Conservation (phyloP, 2,888 invertebrate species). For the Thera britannica region DNA sequence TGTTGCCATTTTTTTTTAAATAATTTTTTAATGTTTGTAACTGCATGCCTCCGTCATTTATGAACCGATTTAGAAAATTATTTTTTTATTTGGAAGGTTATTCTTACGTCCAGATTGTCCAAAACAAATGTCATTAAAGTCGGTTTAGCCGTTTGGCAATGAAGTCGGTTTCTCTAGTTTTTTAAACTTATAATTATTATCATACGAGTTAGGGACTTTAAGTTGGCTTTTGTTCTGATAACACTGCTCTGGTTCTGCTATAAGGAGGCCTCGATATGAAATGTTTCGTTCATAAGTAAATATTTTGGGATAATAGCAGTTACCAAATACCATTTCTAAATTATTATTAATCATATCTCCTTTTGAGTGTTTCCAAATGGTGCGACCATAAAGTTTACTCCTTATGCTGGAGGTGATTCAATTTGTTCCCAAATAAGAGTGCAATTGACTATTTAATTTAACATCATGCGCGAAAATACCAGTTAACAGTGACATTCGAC, state of each 20-base stretch:
- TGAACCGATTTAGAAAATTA: too few species aligned
- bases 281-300: not conserved
- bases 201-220: constrained; percentile 10
- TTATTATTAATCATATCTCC: not conserved
- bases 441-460: constrained; percentile 48
- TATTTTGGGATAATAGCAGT: too few species aligned
- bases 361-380: constrained; percentile 25
- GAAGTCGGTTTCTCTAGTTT: too few species aligned
- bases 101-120: too few species aligned
- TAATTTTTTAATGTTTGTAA: too few species aligned
- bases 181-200: not conserved
- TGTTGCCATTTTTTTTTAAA: too few species aligned
- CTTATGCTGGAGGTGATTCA: constrained; percentile 42
- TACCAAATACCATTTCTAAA: not conserved
- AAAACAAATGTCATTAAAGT: too few species aligned
- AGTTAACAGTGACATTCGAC: constrained; percentile 45
- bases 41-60: too few species aligned
- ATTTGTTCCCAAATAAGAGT: constrained; percentile 47
- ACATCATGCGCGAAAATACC: constrained; percentile 45
- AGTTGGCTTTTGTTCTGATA: not conserved
- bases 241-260: not conserved
- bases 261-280: not conserved
- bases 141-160: too few species aligned
- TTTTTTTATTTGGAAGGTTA: too few species aligned
- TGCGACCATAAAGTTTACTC: constrained; percentile 44